phyloP scores from a whole-genome alignment of 2,113 vertebrate species.

The Grallaria varia region DNA sequence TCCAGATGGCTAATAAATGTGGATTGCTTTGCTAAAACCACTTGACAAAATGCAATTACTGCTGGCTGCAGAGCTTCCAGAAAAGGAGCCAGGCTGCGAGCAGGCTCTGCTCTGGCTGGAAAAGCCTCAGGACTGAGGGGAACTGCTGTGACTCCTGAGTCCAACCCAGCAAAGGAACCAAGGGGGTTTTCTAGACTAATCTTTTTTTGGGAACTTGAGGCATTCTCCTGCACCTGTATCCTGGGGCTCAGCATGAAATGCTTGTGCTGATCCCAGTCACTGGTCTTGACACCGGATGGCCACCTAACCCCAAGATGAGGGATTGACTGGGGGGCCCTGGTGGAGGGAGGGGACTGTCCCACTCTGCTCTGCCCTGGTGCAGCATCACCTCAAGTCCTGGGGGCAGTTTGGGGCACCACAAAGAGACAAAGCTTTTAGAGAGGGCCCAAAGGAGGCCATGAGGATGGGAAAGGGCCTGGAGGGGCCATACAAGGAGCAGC shows the following conservation, averaged over 20 bases:
- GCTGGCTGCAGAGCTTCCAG: background rate
- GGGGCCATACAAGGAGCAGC: background rate
- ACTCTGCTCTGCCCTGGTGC: background rate
- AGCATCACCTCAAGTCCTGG: background rate
- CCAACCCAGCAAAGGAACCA: background rate
- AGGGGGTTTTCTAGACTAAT: background rate
- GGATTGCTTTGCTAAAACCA: slow-evolving; percentile 33
- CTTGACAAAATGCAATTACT: slow-evolving; percentile 7
- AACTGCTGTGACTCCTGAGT: background rate
- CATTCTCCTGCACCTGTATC: background rate
- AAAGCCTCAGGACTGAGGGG: background rate
- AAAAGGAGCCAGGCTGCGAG: background rate
- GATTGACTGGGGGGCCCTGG: fast-evolving
- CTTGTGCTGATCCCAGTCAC: background rate
- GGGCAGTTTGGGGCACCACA: background rate
- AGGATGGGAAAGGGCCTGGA: background rate
- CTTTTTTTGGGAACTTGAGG: fast-evolving
- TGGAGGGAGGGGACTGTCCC: background rate
- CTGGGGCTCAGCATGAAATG: background rate
- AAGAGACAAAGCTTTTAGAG: background rate
- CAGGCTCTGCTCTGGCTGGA: background rate
- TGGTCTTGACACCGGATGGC: fast-evolving
- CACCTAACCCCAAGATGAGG: background rate
- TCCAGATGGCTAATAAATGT: slow-evolving; percentile 37
- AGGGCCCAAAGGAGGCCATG: fast-evolving